These are phyloP conservation scores for Salarias fasciatus DNA, from an alignment of 2,797 vertebrate genomes.

Conservation along the genomic window DNA sequence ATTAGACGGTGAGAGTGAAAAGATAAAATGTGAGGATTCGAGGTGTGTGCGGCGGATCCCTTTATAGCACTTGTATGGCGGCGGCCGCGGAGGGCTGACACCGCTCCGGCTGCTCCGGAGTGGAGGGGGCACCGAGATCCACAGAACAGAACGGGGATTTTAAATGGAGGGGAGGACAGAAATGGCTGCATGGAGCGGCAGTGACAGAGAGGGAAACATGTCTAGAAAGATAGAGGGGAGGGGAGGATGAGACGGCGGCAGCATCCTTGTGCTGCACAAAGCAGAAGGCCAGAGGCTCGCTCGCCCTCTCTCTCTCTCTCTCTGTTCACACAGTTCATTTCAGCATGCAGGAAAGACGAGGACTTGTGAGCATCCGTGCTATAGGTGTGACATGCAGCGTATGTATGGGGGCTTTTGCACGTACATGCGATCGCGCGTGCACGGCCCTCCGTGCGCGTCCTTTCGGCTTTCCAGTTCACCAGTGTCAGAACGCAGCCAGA, in stretches of 20 bases:
- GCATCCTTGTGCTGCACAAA: conserved; percentile 48
- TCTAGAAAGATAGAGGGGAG: conserved; percentile 45
- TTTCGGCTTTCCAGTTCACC: conserved; percentile 35
- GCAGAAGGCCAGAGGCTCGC: conserved; percentile 31
- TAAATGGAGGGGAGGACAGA: conserved; percentile 62
- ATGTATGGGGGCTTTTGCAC: conserved; percentile 28
- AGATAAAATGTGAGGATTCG: conserved; percentile 16
- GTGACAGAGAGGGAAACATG: conserved; percentile 58
- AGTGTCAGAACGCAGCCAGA: conserved; percentile 62
- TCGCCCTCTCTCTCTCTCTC: too few species aligned
- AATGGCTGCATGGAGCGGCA: conserved; percentile 52
- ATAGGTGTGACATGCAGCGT: conserved; percentile 11
- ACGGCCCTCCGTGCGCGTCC: conserved; percentile 35
- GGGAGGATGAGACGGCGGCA: conserved; percentile 25
- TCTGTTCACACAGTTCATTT: conserved; percentile 38
- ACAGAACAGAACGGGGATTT: conserved; percentile 54
- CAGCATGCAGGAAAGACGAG: conserved; percentile 11
- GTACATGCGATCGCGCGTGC: conserved; percentile 15
- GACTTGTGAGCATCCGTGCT: conserved; percentile 35
- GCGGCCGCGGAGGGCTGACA: conserved; percentile 47
- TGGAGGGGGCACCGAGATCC: conserved; percentile 37
- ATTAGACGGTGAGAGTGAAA: conserved; percentile 31
- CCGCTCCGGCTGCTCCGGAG: conserved; percentile 5
- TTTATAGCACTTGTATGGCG: conserved; percentile 56
- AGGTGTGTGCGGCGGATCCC: conserved; percentile 33